Conservation (phyloP, 2,113 vertebrate genomes). For the Sciurus niger region DNA sequence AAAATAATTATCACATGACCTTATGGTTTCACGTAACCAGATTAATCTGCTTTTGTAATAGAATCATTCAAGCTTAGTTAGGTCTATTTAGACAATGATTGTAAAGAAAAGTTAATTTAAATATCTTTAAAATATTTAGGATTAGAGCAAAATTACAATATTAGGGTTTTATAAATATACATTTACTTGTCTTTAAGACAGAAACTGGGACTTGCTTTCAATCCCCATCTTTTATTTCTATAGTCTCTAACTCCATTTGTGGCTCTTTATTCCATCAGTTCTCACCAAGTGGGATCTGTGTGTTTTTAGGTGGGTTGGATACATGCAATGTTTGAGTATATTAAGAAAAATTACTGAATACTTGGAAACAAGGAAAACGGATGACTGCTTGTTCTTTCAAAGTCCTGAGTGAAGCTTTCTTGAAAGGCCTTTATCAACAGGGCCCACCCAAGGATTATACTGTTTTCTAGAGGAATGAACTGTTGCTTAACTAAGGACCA, state of each 20-base stretch:
- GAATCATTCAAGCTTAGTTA: conserved; percentile 50
- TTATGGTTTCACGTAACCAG: conserved; percentile 61
- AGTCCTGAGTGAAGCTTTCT: conserved; percentile 5
- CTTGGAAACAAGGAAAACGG: conserved; percentile 60
- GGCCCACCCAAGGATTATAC: conserved; percentile 39
- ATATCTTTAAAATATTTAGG: conserved; percentile 41
- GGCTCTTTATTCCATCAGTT: not conserved
- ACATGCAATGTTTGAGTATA: not conserved
- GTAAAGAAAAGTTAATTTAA: conserved; percentile 3
- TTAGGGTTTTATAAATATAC: conserved; percentile 28
- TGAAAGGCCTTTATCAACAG: conserved; percentile 47
- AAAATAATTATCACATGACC: conserved; percentile 19
- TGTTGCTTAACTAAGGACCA: conserved; percentile 58
- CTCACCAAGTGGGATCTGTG: not conserved
- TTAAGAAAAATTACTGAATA: conserved; percentile 57
- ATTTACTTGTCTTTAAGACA: conserved; percentile 34
- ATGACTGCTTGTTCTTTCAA: conserved; percentile 53
- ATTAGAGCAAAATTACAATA: conserved; percentile 30
- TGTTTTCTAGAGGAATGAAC: not conserved
- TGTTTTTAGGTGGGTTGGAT: conserved; percentile 18
- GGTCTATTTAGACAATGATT: conserved; percentile 55
- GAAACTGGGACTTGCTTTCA: conserved; percentile 49
- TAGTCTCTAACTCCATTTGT: conserved; percentile 1
- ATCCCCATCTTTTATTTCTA: not conserved
- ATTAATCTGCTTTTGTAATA: conserved; percentile 67